Percentiles rank a stretch among this genome's conserved stretches.
Conservation (phyloP, 2,797 vertebrate species). For the Paratrypauchen microcephalus region DNA sequence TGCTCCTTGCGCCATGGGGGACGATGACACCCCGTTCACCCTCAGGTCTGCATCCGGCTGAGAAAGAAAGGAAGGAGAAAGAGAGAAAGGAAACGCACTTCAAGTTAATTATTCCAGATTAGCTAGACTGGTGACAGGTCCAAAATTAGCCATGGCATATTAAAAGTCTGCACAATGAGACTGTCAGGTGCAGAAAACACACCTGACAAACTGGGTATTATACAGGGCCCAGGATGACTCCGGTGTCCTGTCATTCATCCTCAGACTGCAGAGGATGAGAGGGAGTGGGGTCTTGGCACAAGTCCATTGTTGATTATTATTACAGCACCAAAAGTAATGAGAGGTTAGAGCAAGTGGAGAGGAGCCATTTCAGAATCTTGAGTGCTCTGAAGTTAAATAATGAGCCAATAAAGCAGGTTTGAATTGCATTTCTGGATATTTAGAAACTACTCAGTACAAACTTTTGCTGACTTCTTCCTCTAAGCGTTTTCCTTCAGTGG, state of each 20-base stretch:
- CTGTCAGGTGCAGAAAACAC: constrained; percentile 22
- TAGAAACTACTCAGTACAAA: background rate
- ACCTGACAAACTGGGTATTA: constrained; percentile 18
- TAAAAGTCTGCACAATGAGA: constrained; percentile 22
- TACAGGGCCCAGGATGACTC: constrained; percentile 14
- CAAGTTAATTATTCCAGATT: constrained; percentile 37
- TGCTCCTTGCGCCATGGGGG: constrained; percentile 78
- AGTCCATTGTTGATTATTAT: background rate
- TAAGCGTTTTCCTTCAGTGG: background rate
- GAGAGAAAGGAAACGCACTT: constrained; percentile 15
- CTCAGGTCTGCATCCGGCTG: constrained; percentile 87
- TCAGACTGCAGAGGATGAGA: constrained; percentile 12
- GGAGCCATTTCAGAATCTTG: background rate
- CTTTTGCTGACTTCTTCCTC: background rate
- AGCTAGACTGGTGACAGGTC: constrained; percentile 31
- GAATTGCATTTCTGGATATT: background rate
- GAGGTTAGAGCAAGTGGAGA: background rate
- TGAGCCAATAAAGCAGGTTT: background rate
- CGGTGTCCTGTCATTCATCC: constrained; percentile 25
- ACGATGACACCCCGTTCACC: constrained; percentile 84
- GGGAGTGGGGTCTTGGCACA: background rate
- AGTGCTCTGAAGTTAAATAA: constrained; percentile 1
- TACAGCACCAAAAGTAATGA: background rate
- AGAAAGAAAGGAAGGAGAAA: background rate
- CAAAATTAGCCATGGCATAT: constrained; percentile 37